phyloP scores from a whole-genome alignment of 2,888 invertebrate genomes.

The Neria commutata region DNA sequence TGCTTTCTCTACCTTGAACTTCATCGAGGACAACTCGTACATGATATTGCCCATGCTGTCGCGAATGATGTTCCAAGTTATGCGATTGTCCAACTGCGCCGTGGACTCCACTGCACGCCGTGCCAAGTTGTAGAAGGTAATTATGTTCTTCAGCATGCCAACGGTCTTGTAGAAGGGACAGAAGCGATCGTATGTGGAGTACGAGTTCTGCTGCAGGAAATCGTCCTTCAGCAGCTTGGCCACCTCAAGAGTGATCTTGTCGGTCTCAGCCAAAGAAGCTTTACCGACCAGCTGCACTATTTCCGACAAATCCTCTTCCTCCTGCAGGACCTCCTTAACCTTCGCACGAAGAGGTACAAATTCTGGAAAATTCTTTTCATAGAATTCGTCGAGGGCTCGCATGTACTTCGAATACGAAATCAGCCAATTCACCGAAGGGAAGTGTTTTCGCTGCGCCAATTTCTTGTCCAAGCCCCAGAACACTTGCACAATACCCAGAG shows the following conservation, averaged over 20 bases:
- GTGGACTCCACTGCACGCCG: slow-evolving; percentile 95
- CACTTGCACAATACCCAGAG: slow-evolving; percentile 96
- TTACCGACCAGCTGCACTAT: slow-evolving; percentile 99
- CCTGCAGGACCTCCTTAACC: slow-evolving; percentile 89
- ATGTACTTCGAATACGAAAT: slow-evolving; percentile 98
- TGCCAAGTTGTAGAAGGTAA: slow-evolving; percentile 95
- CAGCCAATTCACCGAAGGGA: slow-evolving; percentile 99
- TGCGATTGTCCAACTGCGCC: slow-evolving; percentile 95
- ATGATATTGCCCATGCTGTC: slow-evolving; percentile 93
- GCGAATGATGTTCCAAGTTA: slow-evolving; percentile 95
- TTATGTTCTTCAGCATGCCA: slow-evolving; percentile 97
- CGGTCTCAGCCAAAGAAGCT: slow-evolving; percentile 95
- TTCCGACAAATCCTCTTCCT: slow-evolving; percentile 98
- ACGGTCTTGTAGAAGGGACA: slow-evolving; percentile 99
- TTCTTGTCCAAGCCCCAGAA: slow-evolving; percentile 99
- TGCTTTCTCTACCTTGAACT: slow-evolving; percentile 86
- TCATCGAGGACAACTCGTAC: slow-evolving; percentile 97
- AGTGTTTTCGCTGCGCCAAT: slow-evolving; percentile 97
- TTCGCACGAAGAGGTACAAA: slow-evolving; percentile 95
- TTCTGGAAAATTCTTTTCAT: slow-evolving; percentile 95
- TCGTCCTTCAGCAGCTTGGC: slow-evolving; percentile 97
- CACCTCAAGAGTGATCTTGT: slow-evolving; percentile 97
- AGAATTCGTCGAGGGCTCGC: slow-evolving; percentile 96
- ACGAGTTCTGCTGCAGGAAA: slow-evolving; percentile 98
- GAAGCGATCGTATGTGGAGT: slow-evolving; percentile 91